Percentiles rank a stretch among this genome's conserved stretches.
phyloP scores from a whole-genome alignment of 1,140 invertebrate genomes.

The Hypsibius dujardini region DNA sequence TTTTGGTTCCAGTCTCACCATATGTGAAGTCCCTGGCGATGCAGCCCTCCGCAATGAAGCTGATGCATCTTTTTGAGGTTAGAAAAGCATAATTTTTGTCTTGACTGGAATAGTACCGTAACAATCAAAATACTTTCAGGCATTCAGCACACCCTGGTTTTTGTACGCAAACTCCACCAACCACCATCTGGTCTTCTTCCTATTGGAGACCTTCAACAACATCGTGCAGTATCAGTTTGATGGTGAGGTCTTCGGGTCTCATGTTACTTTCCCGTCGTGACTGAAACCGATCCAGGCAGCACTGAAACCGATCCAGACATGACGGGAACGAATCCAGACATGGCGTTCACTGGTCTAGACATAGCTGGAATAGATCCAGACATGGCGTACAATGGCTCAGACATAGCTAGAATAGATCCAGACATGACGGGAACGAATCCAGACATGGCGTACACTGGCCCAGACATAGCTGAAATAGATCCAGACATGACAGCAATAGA shows the following conservation, averaged over 20 bases:
- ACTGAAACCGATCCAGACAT: not conserved
- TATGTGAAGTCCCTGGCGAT: conserved; percentile 93
- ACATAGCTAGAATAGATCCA: no score
- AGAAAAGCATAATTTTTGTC: conserved; percentile 17
- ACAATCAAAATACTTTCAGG: conserved; percentile 32
- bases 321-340: not conserved
- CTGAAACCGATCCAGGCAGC: not conserved
- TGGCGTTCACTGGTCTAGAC: not conserved
- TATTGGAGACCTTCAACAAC: conserved; percentile 98
- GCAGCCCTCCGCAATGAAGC: conserved; percentile 88
- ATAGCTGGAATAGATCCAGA: no score
- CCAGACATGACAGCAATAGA: no score
- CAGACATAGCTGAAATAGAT: no score
- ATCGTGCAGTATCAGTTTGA: conserved; percentile 99
- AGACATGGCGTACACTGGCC: no score
- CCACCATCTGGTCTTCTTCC: conserved; percentile 93
- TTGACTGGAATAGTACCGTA: conserved; percentile 13
- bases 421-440: no score
- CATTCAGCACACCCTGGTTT: conserved; percentile 97
- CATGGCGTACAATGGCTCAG: conserved; percentile 7
- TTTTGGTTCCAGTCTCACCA: conserved; percentile 59
- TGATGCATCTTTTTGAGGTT: conserved; percentile 81
- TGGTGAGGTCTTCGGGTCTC: conserved; percentile 43
- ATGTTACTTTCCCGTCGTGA: not conserved
- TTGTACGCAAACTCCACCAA: conserved; percentile 85